Evolutionary conservation across 2,113 vertebrate species (phyloP), one percentile per base, ranked within the genome.

Genomic region (Dryoscopus gambensis): DNA sequence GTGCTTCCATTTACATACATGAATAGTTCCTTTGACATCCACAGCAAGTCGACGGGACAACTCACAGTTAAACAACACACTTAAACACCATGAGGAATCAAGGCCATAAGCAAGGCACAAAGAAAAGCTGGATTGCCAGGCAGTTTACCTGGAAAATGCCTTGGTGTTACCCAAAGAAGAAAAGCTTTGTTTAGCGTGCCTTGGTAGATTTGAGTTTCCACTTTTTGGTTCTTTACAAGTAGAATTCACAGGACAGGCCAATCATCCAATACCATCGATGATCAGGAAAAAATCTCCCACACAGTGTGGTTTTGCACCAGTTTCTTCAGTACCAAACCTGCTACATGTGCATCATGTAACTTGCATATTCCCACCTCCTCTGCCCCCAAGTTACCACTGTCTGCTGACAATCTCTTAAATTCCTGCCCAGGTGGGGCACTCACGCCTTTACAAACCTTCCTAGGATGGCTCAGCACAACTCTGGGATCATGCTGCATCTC

Each of bases 11-110:
- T 93, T 94, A 94, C 91, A 87, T 17, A 71, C 73, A 56, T 49
- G 44, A 96, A 89, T 62, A 78, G 88, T 47, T 79, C 90, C 85
- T 94, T 74, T 87, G 88, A 93, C 76, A 87, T 64, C 92, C 53
- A 33, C 2, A 50, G 60, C 73, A 83, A 93, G 79, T 25, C 92
- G 75, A 14, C 6, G 90, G 91, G 92, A 95, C 76, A 75, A n/a
- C 47, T 35, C 90, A 40, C 6, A 65, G 49, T 78, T n/a, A 85
- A 84, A 87, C 65, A 76, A 1, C 33, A 25, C 33, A 20, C 50
- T 85, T 20, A 79, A 93, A 92, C 19, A 63, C 39, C 44, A 8
- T 2, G 25, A 64, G 33, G 39, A 92, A 91, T 17, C 55, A 55
- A 70, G 27, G 82, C 71, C 68, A 86, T 44, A 47, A 87, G 90